Base-by-base conservation (phyloP, 2,797 vertebrate species). In the Epinephelus awoara region DNA sequence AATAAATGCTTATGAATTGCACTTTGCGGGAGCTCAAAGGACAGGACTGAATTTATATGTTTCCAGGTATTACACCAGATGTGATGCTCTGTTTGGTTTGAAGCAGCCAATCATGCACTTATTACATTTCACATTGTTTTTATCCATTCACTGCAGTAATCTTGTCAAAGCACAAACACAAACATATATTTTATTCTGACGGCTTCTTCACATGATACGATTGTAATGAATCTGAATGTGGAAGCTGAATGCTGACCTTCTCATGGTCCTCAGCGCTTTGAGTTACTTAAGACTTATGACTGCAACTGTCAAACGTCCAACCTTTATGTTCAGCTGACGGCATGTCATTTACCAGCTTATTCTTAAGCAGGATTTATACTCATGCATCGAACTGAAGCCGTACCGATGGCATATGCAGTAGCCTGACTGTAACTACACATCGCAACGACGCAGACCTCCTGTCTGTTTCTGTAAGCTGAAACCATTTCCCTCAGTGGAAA, bases 1-100 rank as follows among this genome's bases (percentile, higher is more conserved):
- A 79, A 77, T 55, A 69, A 83, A 75, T 54, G 58, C 42, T 74
- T 49, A 65, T 81, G 54, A 77, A 74, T 27, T 73, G 54, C 63
- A 64, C 74, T 75, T 77, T 58, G 56, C 23, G 34, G 57, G 29
- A 14, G 72, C 66, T 54, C 19, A 25, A 52, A 59, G 46, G 23
- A 47, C 18, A 23, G 17, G 23, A 27, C 23, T 25, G 38, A 42
- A 49, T 38, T 61, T 5, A 66, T 23, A 11, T 46, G 11, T 23
- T 64, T 23, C n/a, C 6, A 38, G 6, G 21, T 57, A 12, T 47
- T 27, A 21, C 0, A 29, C 1, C 7, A 19, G 34, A 64, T 2
- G 44, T 8, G 34, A 17, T 6, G 27, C 9, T 47, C 5, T 5
- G 17, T 19, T 25, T 38, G 1, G 44, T 27, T 15, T 40, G 38